These are phyloP conservation scores for Labroides dimidiatus DNA, from an alignment of 2,797 vertebrate genomes.

Conservation along the genomic window DNA sequence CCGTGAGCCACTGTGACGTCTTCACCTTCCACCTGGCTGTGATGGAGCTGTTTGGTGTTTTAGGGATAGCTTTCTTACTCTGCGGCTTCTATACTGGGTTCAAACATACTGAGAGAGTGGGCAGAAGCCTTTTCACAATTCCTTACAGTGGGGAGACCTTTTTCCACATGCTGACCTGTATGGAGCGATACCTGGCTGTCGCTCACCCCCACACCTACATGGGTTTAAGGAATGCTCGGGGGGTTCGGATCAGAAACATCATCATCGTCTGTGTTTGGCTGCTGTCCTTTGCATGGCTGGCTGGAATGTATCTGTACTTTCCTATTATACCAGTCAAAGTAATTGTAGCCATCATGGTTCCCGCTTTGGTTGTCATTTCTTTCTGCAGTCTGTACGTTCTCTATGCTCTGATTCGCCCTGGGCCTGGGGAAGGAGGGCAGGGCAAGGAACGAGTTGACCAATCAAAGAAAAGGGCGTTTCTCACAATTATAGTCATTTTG, in stretches of 20 bases:
- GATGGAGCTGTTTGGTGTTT: constrained; percentile 11
- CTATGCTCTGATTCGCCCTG: constrained; percentile 19
- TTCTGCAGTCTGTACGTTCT: constrained; percentile 30
- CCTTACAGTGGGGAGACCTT: neutral
- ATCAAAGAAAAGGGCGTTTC: constrained; percentile 19
- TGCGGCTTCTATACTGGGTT: fast-evolving
- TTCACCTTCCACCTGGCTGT: neutral
- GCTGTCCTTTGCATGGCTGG: neutral
- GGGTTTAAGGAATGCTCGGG: neutral
- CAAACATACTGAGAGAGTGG: fast-evolving
- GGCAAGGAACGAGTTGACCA: neutral
- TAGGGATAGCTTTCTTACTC: fast-evolving
- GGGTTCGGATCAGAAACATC: constrained; percentile 30
- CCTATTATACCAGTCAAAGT: fast-evolving
- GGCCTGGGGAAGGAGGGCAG: neutral
- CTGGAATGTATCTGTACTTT: fast-evolving
- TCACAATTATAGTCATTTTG: neutral
- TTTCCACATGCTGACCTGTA: constrained; percentile 39
- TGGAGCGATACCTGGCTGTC: constrained; percentile 50
- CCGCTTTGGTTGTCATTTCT: neutral
- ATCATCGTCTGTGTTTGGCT: constrained; percentile 28
- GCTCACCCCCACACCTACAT: constrained; percentile 39
- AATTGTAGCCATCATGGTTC: fast-evolving
- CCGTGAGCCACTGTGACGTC: neutral
- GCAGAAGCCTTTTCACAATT: fast-evolving